Conservation (phyloP, 1,140 invertebrate species). For the Adelges cooleyi region DNA sequence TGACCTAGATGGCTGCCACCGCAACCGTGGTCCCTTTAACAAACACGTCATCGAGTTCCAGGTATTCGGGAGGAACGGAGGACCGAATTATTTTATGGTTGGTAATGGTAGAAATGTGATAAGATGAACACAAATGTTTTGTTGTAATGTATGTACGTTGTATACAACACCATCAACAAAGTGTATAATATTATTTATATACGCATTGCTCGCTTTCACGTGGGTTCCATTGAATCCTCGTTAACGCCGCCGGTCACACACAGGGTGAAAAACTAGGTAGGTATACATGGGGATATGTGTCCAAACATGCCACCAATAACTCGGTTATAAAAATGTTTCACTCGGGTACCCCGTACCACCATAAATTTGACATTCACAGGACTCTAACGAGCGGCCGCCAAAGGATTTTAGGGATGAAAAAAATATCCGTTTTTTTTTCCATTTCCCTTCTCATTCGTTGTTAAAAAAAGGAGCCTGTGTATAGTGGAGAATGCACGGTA, state of each 20-base stretch:
- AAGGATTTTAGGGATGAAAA: not conserved
- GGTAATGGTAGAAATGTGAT: too few relatives aligned
- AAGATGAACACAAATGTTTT: too few relatives aligned
- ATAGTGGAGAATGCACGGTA: not conserved
- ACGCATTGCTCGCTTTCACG: not conserved
- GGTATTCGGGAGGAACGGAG: not conserved
- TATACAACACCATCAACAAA: too few relatives aligned
- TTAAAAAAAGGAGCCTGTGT: conserved; percentile 1
- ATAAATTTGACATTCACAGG: conserved; percentile 7
- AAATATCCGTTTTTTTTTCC: not conserved
- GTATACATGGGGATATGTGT: not conserved
- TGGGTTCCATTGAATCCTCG: not conserved
- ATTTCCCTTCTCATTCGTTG: not conserved
- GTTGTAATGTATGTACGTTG: too few relatives aligned
- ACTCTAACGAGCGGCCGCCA: conserved; percentile 10
- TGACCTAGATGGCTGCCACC: conserved; percentile 11
- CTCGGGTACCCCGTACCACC: not conserved
- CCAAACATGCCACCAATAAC: not conserved
- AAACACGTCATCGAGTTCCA: too few relatives aligned
- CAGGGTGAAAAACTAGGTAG: too few relatives aligned
- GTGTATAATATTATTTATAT: too few relatives aligned
- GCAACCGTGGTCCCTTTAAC: not conserved
- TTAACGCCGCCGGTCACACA: conserved; percentile 9
- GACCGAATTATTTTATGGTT: conserved; percentile 10
- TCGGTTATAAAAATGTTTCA: not conserved